Evolutionary conservation across 2,888 invertebrate genomes (phyloP).

Genomic region (Lagria hirta): DNA sequence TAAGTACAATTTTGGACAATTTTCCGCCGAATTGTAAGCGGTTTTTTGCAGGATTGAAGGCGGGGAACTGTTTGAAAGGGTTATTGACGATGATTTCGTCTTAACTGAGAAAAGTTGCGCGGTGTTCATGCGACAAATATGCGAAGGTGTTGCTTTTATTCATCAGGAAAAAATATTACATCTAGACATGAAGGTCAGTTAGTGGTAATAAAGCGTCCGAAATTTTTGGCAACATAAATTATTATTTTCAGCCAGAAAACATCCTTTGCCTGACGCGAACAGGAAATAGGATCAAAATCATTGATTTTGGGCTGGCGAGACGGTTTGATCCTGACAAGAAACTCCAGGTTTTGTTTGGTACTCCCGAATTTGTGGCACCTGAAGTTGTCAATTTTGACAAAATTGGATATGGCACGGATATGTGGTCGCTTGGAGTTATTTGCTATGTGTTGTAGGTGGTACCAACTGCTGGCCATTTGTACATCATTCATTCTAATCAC

Average conservation of each 20-base stretch:
- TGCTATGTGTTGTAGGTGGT: constrained; percentile 98
- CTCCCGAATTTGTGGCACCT: constrained; percentile 98
- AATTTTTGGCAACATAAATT: no score
- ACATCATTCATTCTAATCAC: constrained; percentile 2
- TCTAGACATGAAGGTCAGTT: constrained; percentile 95
- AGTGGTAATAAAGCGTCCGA: no score
- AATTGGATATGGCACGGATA: constrained; percentile 93
- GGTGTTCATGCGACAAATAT: constrained; percentile 96
- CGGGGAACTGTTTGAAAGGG: constrained; percentile 97
- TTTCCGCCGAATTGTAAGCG: background rate
- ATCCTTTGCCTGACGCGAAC: constrained; percentile 93
- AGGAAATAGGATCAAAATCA: constrained; percentile 98
- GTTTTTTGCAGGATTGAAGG: constrained; percentile 83
- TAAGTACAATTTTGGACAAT: constrained; percentile 61
- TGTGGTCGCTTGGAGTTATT: constrained; percentile 99
- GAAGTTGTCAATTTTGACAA: constrained; percentile 99
- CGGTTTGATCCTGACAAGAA: constrained; percentile 91
- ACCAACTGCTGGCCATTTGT: constrained; percentile 1
- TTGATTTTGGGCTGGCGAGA: constrained; percentile 96
- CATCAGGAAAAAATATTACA: constrained; percentile 94
- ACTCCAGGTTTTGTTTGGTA: constrained; percentile 92
- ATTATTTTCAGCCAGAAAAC: constrained; percentile 84
- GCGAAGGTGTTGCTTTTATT: constrained; percentile 97
- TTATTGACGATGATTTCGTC: constrained; percentile 97
- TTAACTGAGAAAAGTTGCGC: constrained; percentile 95